These are phyloP conservation scores for Psephotus haematonotus DNA, from an alignment of 2,113 vertebrate species.

Conservation along the genomic window DNA sequence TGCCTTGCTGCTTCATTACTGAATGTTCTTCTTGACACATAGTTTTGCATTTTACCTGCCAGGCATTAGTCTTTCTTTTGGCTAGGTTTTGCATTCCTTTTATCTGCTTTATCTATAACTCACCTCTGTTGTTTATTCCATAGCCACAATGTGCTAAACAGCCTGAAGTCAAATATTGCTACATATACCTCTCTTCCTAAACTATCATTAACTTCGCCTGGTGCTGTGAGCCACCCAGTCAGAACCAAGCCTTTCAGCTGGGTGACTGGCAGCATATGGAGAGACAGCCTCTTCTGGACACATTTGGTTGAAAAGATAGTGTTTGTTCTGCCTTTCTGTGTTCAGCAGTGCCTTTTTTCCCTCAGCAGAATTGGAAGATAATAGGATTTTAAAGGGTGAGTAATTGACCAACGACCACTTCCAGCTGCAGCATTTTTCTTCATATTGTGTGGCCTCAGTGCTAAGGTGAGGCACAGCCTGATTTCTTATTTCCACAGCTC, in stretches of 20 bases:
- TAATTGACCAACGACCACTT: slow-evolving; percentile 61
- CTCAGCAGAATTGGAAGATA: slow-evolving; percentile 41
- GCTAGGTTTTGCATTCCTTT: slow-evolving; percentile 40
- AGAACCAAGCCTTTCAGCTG: slow-evolving; percentile 35
- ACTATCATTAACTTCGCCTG: neutral
- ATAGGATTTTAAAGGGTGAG: slow-evolving; percentile 69
- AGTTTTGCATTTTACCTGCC: slow-evolving; percentile 33
- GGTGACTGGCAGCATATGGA: slow-evolving; percentile 51
- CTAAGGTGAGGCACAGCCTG: slow-evolving; percentile 35
- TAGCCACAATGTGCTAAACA: neutral
- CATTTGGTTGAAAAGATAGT: slow-evolving; percentile 54
- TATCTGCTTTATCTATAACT: slow-evolving; percentile 37
- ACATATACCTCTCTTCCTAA: neutral
- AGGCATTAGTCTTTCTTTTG: slow-evolving; percentile 29
- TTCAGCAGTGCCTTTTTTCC: slow-evolving; percentile 36
- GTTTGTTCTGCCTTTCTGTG: slow-evolving; percentile 52
- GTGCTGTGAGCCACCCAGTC: slow-evolving; percentile 27
- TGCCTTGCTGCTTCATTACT: neutral
- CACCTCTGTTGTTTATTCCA: neutral
- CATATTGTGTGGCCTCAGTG: slow-evolving; percentile 45
- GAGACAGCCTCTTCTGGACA: slow-evolving; percentile 37
- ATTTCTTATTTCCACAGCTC: slow-evolving; percentile 58
- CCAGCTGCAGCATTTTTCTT: slow-evolving; percentile 45
- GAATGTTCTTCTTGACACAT: neutral
- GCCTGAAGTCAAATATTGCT: slow-evolving; percentile 30